Conservation (phyloP, 2,797 vertebrate genomes). For the Catharus ustulatus region DNA sequence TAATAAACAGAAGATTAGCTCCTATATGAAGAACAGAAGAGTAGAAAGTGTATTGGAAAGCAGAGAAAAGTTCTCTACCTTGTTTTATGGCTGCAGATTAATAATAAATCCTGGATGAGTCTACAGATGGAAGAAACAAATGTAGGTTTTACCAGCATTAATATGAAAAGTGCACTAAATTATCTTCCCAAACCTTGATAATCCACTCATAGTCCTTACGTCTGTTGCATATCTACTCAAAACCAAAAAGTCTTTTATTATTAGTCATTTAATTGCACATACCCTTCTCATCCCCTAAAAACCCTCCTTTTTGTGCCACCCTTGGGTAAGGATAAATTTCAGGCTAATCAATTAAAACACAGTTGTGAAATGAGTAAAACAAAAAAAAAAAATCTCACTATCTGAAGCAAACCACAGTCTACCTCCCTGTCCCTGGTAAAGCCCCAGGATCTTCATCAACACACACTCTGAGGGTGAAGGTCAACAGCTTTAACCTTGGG, state of each 20-base stretch:
- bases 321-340: background rate
- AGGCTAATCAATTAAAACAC: background rate
- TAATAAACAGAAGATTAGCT: background rate
- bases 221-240: background rate
- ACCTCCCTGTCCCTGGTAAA: background rate
- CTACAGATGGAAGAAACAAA: background rate
- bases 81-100: background rate
- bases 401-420: background rate
- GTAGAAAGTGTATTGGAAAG: background rate
- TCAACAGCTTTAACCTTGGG: background rate
- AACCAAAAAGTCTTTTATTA: background rate
- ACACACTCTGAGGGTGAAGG: fast-evolving
- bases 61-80: background rate
- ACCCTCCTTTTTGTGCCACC: background rate
- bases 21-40: background rate
- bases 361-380: background rate
- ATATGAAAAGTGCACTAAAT: background rate
- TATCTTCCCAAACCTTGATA: background rate
- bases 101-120: background rate
- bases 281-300: background rate
- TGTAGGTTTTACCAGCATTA: background rate
- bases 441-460: background rate
- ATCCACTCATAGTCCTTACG: background rate
- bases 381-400: background rate
- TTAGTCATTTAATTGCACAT: background rate